Evolutionary conservation across 2,888 invertebrate genomes (phyloP).

Genomic region (Macrophya annulata): DNA sequence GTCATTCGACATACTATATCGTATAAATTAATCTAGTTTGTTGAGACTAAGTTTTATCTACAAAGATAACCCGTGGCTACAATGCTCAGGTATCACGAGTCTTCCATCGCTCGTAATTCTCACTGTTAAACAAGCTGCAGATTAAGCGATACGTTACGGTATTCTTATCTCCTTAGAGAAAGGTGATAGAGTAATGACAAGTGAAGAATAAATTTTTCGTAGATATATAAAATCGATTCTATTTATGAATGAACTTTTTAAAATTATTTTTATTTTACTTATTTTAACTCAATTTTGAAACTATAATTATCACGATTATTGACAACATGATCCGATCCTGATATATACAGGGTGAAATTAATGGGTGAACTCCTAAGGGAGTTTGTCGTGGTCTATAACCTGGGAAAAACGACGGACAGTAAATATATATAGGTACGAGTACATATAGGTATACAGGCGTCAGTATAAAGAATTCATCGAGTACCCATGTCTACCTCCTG

Average conservation of each 20-base stretch:
- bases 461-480: constrained; percentile 50
- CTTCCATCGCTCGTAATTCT: neutral
- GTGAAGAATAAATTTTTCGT: neutral
- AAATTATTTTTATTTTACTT: too few relatives aligned
- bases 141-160: constrained; percentile 12
- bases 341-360: constrained; percentile 30
- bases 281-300: neutral
- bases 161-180: neutral
- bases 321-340: neutral
- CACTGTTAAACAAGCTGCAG: neutral
- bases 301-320: neutral
- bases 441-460: neutral
- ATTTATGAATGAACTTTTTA: too few relatives aligned
- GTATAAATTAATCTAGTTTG: constrained; percentile 18
- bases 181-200: neutral
- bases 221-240: neutral
- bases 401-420: neutral
- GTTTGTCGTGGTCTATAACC: neutral
- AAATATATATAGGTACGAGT: neutral
- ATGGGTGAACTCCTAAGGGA: constrained; percentile 26
- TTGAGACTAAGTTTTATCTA: constrained; percentile 43
- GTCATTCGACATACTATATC: neutral
- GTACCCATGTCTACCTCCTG: neutral
- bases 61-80: neutral
- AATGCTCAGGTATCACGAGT: neutral